Conservation (phyloP, 2,888 invertebrate genomes). For the Hirtodrosophila cameraria region DNA sequence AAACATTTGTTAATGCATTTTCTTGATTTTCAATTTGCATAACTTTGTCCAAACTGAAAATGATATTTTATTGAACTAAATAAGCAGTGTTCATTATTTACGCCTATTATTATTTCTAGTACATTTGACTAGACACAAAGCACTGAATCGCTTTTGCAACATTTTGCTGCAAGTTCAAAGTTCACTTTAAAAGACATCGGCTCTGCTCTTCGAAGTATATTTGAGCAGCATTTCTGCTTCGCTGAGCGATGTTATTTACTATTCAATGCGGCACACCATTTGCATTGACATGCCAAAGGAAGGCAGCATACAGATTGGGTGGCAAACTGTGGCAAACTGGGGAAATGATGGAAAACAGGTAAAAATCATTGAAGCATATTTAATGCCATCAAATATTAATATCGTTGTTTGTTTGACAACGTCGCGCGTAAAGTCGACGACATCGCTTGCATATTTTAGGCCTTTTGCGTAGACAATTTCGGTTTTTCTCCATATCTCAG, state of each 20-base stretch:
- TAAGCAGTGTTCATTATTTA: too few relatives aligned
- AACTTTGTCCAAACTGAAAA: too few relatives aligned
- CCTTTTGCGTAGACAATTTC: constrained; percentile 33
- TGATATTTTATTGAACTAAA: too few relatives aligned
- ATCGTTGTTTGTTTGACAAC: constrained; percentile 51
- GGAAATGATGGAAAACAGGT: constrained; percentile 25
- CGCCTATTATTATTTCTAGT: constrained; percentile 40
- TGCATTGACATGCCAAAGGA: constrained; percentile 44
- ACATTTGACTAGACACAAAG: constrained; percentile 39
- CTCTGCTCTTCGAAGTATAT: constrained; percentile 11
- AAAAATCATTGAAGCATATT: constrained; percentile 72
- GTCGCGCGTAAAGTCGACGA: constrained; percentile 37
- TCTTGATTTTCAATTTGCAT: too few relatives aligned
- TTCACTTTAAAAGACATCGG: constrained; percentile 24
- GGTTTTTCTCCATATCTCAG: constrained; percentile 8
- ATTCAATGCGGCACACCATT: constrained; percentile 64
- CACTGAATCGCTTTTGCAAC: constrained; percentile 34
- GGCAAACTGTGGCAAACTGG: too few relatives aligned
- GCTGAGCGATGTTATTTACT: constrained; percentile 56
- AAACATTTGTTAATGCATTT: too few relatives aligned
- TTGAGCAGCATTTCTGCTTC: constrained; percentile 54
- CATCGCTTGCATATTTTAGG: constrained; percentile 58
- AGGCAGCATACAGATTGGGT: background rate
- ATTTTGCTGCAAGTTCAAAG: background rate
- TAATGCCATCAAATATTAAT: constrained; percentile 78